Evolutionary conservation across 1,140 invertebrate genomes (phyloP).

Genomic region (Drosophila lacteicornis): DNA sequence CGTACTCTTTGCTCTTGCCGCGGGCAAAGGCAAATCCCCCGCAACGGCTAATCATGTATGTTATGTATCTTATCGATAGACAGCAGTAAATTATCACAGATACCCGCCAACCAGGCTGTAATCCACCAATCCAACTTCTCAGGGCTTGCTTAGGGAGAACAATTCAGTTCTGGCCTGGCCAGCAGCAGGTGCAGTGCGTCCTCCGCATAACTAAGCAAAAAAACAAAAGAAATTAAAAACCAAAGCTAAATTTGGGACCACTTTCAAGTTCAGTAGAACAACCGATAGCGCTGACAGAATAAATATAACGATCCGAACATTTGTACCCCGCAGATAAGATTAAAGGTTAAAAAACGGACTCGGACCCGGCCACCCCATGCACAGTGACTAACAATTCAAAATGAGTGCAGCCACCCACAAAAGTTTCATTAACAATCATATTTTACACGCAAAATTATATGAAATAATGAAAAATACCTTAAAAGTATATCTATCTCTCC

Average conservation of each 20-base stretch:
- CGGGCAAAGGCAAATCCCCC: conserved; percentile 30
- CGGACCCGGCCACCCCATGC: conserved; percentile 12
- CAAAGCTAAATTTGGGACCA: conserved; percentile 9
- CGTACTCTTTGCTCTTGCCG: conserved; percentile 16
- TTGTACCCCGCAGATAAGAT: conserved; percentile 48
- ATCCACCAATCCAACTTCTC: conserved; percentile 10
- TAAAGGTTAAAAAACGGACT: conserved; percentile 52
- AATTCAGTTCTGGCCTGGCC: conserved; percentile 35
- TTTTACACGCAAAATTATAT: too few relatives aligned
- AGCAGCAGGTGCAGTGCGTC: conserved; percentile 35
- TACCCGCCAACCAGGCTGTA: conserved; percentile 23
- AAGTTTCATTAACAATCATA: not conserved
- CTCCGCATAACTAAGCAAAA: not conserved
- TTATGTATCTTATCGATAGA: conserved; percentile 52
- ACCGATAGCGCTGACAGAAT: conserved; percentile 32
- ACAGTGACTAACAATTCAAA: conserved; percentile 14
- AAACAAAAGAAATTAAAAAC: not conserved
- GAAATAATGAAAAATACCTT: too few relatives aligned
- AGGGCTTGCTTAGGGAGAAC: not conserved
- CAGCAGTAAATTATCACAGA: conserved; percentile 24
- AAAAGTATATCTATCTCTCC: too few relatives aligned
- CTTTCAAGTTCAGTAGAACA: conserved; percentile 28
- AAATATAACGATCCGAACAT: conserved; percentile 27
- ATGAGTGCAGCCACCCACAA: too few relatives aligned
- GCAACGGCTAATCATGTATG: conserved; percentile 28